phyloP scores from a whole-genome alignment of 2,113 vertebrate species.

The Chinchilla lanigera region DNA sequence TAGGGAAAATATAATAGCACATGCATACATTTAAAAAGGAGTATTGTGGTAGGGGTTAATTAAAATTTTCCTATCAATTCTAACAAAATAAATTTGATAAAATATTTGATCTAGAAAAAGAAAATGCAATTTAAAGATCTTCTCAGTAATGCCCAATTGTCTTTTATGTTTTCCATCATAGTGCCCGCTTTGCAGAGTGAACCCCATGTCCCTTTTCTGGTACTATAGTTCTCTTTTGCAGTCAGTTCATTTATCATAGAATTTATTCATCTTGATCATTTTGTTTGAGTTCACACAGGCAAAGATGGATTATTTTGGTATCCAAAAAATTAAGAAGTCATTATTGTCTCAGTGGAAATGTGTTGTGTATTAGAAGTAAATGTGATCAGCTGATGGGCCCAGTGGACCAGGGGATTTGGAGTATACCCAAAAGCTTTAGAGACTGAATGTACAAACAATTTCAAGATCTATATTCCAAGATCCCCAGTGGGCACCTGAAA shows the following conservation, averaged over 20 bases:
- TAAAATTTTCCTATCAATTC: not conserved
- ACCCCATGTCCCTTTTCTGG: slow-evolving; percentile 44
- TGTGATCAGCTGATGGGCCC: not conserved
- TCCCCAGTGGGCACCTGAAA: not conserved
- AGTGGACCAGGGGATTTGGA: not conserved
- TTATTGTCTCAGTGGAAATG: not conserved
- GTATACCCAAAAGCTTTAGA: not conserved
- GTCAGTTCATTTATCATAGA: slow-evolving; percentile 67
- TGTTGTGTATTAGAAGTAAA: slow-evolving; percentile 57
- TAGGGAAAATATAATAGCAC: not conserved
- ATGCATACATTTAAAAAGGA: not conserved
- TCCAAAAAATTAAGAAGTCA: not conserved
- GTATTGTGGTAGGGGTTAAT: not conserved
- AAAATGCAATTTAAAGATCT: not conserved
- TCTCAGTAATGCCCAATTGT: not conserved
- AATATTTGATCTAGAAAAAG: not conserved
- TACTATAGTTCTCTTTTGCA: slow-evolving; percentile 20
- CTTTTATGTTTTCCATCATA: not conserved
- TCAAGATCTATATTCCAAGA: not conserved
- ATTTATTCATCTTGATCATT: slow-evolving; percentile 59
- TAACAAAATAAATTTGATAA: not conserved
- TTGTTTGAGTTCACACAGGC: slow-evolving; percentile 42
- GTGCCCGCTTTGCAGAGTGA: not conserved
- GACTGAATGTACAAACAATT: not conserved
- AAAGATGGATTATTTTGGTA: slow-evolving; percentile 59